Base-by-base conservation (phyloP, 2,888 invertebrate genomes). In the Gnatocerus cornutus region DNA sequence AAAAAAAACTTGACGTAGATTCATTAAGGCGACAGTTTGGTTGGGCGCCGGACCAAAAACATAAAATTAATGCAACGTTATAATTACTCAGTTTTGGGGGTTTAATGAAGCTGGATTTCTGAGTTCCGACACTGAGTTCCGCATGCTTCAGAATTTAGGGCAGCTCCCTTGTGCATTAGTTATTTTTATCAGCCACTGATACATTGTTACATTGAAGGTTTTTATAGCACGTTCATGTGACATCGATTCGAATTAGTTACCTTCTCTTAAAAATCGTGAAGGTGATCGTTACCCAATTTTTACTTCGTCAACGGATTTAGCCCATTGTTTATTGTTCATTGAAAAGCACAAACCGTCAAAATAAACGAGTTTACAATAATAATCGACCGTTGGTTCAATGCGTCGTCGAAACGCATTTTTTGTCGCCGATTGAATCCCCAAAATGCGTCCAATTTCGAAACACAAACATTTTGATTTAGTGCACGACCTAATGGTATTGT, bases 401-500 rank as follows among this genome's bases (percentile, higher is more conserved):
- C 1, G 21, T 3, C 4, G 1, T 3, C 21, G 21, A 21, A 1
- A 4, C 21, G 21, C 21, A 4, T 21, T 50, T 50, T 10, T 50
- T 29, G 48, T 21, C 12, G 29, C 3, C 16, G 4, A 1, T 27
- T n/a, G 6, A 7, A 33, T 6, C 33, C 6, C 7, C 46, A 46
- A 27, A 46, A 46, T n/a, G n/a, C n/a, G n/a, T n/a, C n/a, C n/a
- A n/a, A n/a, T n/a, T 21, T 1, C 50, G 43, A 41, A 63, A 41
- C 45, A 16, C 41, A 63, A 63, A 65, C 56, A 65, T 45, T 65
- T 65, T 65, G 65, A 65, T 65, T 33, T 56, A 48, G 12, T 10
- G 46, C 46, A 21, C 56, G 29, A 63, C 9, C 37, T 46, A 43
- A 56, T 64, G 45, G 53, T 45, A 64, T 56, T 55, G 65, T 65